Evolutionary conservation across 2,888 invertebrate genomes (phyloP).

Genomic region (Philereme vetulata): DNA sequence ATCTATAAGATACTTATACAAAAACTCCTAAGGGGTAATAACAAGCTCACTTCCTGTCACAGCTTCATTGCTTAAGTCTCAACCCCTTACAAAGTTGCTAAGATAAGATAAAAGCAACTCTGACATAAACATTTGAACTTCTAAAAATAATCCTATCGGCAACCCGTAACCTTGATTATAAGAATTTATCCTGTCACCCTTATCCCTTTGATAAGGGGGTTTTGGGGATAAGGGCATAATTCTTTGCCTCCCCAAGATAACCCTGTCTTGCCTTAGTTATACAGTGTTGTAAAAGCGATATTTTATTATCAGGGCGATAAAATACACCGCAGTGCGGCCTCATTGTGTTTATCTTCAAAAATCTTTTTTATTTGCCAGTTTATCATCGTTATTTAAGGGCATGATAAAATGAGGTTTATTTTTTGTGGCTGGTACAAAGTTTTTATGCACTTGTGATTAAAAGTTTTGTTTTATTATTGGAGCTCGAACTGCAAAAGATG

Average conservation of each 20-base stretch:
- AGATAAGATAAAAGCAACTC: constrained; percentile 18
- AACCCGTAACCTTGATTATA: constrained; percentile 22
- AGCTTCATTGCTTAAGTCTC: neutral
- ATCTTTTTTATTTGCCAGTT: constrained; percentile 74
- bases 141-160: constrained; percentile 21
- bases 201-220: constrained; percentile 46
- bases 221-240: constrained; percentile 34
- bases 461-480: constrained; percentile 8
- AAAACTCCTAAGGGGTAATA: neutral
- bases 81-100: constrained; percentile 14
- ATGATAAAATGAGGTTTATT: constrained; percentile 63
- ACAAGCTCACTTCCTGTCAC: constrained; percentile 1
- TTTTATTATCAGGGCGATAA: constrained; percentile 74
- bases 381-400: constrained; percentile 76
- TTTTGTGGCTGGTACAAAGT: constrained; percentile 36
- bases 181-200: constrained; percentile 29
- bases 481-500: constrained; percentile 1
- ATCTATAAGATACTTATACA: neutral
- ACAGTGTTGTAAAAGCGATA: constrained; percentile 72
- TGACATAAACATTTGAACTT: constrained; percentile 29
- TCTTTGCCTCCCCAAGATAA: constrained; percentile 60
- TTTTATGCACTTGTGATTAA: constrained; percentile 13
- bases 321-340: constrained; percentile 55
- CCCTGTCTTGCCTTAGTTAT: constrained; percentile 53
- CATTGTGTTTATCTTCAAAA: constrained; percentile 64